A percentile compares a stretch with the other conserved stretches of the same genome.
These are phyloP conservation scores for Microctenopoma lineatum DNA, from an alignment of 2,797 vertebrate genomes.

Conservation along the genomic window DNA sequence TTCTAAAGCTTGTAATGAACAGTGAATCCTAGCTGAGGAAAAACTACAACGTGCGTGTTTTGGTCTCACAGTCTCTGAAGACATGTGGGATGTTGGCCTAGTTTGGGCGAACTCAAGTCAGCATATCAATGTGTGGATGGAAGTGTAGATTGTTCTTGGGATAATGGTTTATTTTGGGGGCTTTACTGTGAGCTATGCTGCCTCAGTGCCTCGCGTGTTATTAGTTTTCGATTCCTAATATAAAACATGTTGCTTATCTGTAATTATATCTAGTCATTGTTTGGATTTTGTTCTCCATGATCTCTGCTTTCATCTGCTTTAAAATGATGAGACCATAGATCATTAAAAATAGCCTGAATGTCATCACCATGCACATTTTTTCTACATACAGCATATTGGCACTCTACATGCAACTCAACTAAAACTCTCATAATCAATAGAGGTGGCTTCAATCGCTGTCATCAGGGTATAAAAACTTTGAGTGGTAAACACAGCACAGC, in stretches of 20 bases:
- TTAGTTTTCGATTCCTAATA: neutral
- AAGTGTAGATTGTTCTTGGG: constrained; percentile 42
- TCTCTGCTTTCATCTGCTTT: neutral
- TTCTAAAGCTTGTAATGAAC: constrained; percentile 55
- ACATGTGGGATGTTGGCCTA: constrained; percentile 65
- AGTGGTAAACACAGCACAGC: constrained; percentile 33
- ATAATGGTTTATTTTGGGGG: constrained; percentile 27
- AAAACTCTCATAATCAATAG: constrained; percentile 28
- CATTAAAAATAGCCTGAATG: constrained; percentile 10
- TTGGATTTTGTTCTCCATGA: neutral
- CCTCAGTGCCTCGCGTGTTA: neutral
- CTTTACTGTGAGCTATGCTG: too few species aligned
- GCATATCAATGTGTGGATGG: constrained; percentile 44
- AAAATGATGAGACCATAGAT: neutral
- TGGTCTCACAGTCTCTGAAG: constrained; percentile 47
- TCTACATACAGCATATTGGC: constrained; percentile 8
- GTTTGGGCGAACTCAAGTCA: constrained; percentile 62
- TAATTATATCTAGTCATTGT: neutral
- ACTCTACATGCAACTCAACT: constrained; percentile 6
- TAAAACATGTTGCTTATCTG: neutral
- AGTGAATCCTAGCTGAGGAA: constrained; percentile 47
- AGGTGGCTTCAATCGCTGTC: constrained; percentile 20
- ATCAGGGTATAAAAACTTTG: constrained; percentile 32
- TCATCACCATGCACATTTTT: neutral
- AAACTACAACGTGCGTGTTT: constrained; percentile 38